Percentiles rank a stretch among this genome's conserved stretches.
phyloP scores from a whole-genome alignment of 2,888 invertebrate species.

The Agrotis puta region DNA sequence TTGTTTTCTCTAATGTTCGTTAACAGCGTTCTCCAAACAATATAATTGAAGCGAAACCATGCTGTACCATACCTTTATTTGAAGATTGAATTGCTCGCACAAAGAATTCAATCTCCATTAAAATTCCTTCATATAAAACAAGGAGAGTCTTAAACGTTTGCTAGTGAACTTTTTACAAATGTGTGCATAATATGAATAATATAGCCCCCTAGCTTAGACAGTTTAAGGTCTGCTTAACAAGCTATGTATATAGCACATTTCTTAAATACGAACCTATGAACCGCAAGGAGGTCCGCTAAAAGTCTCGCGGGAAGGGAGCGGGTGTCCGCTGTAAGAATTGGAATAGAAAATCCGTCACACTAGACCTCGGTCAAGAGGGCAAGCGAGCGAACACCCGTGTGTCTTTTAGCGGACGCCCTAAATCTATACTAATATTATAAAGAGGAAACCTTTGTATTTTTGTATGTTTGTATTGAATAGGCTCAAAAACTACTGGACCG shows the following conservation, averaged over 20 bases:
- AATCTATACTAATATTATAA: no score
- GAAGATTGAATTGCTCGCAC: background rate
- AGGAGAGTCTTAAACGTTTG: slow-evolving; percentile 1
- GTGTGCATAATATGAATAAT: slow-evolving; percentile 35
- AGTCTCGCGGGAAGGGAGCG: no score
- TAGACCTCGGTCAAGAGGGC: no score
- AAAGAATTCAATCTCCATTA: background rate
- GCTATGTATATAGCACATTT: slow-evolving; percentile 3
- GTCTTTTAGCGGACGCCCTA: no score
- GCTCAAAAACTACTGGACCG: no score
- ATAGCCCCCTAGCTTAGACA: slow-evolving; percentile 29
- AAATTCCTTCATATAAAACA: no score
- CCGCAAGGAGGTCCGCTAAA: background rate
- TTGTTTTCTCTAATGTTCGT: background rate
- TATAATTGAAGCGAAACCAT: background rate
- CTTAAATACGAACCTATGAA: background rate
- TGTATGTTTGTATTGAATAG: no score
- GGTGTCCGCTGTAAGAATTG: no score
- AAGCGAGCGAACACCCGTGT: no score
- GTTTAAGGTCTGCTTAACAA: slow-evolving; percentile 29
- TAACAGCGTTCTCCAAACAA: background rate
- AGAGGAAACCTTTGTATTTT: no score
- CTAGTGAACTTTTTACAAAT: slow-evolving; percentile 45
- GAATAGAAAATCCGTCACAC: no score
- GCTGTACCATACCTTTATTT: background rate